Evolutionary conservation across 2,888 invertebrate species (phyloP).

Genomic region (Lasioglossum zephyrum): DNA sequence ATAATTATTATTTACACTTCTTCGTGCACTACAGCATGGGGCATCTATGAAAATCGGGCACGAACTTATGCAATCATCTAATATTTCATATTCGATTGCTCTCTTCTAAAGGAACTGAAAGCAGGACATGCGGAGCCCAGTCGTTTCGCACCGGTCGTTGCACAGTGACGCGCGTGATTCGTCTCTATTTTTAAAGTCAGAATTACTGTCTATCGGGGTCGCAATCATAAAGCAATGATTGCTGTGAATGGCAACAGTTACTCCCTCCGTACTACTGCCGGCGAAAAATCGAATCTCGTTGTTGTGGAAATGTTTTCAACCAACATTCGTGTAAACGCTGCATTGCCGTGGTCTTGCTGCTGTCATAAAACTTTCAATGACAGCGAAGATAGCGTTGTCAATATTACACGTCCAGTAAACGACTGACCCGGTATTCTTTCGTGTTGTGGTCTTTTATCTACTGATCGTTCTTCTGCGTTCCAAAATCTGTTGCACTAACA

Average conservation of each 20-base stretch:
- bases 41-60: too few species aligned
- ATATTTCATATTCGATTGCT: not conserved
- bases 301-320: not conserved
- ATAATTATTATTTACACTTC: too few species aligned
- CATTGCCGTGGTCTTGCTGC: not conserved
- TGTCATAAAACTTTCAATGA: not conserved
- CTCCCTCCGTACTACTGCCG: not conserved
- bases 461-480: not conserved
- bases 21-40: too few species aligned
- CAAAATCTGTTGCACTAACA: too few species aligned
- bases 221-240: slow-evolving; percentile 16
- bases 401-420: not conserved
- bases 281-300: slow-evolving; percentile 2
- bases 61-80: too few species aligned
- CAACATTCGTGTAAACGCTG: not conserved
- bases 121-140: not conserved
- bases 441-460: not conserved
- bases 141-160: not conserved
- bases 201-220: slow-evolving; percentile 21
- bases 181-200: slow-evolving; percentile 22
- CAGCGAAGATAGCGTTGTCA: not conserved
- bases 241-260: not conserved
- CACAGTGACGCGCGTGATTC: not conserved
- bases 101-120: not conserved
- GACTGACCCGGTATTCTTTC: not conserved